Conservation (phyloP, 2,888 invertebrate species). For the Zygaena filipendulae region DNA sequence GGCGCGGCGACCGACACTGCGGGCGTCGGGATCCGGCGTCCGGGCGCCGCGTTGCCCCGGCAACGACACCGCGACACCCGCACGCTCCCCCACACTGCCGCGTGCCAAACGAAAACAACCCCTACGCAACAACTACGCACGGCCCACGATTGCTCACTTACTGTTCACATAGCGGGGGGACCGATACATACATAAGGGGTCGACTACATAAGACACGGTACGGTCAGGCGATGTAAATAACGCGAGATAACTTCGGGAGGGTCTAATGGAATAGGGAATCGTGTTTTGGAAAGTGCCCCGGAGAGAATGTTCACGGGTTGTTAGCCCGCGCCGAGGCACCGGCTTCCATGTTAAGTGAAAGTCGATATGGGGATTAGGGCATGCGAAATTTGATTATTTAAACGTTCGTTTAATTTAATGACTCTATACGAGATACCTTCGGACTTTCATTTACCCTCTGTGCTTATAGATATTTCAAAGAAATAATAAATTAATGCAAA, state of each 20-base stretch:
- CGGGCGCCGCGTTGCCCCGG: conserved; percentile 70
- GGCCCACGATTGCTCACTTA: conserved; percentile 45
- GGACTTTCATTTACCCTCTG: no score
- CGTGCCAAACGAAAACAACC: conserved; percentile 31
- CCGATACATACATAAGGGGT: conserved; percentile 51
- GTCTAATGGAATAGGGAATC: conserved; percentile 66
- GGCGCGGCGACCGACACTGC: conserved; percentile 55
- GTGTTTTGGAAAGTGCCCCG: conserved; percentile 62
- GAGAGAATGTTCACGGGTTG: conserved; percentile 57
- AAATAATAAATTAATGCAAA: no score
- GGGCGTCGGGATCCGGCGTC: conserved; percentile 73
- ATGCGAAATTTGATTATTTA: conserved; percentile 52
- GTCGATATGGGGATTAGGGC: conserved; percentile 53
- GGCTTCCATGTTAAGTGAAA: conserved; percentile 49
- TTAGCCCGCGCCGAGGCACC: conserved; percentile 37
- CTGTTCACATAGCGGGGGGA: conserved; percentile 30
- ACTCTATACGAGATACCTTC: conserved; percentile 12
- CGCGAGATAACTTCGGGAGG: conserved; percentile 64
- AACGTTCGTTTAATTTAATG: conserved; percentile 34
- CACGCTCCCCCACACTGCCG: conserved; percentile 23
- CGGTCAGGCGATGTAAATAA: conserved; percentile 68
- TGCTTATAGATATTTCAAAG: no score
- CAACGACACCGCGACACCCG: conserved; percentile 66
- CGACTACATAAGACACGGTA: conserved; percentile 61
- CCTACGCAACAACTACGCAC: conserved; percentile 34